Evolutionary conservation across 64 coral and sea anemone genomes (phyloP), one percentile per base, ranked within the genome.

Genomic region (Platygyra sinensis): DNA sequence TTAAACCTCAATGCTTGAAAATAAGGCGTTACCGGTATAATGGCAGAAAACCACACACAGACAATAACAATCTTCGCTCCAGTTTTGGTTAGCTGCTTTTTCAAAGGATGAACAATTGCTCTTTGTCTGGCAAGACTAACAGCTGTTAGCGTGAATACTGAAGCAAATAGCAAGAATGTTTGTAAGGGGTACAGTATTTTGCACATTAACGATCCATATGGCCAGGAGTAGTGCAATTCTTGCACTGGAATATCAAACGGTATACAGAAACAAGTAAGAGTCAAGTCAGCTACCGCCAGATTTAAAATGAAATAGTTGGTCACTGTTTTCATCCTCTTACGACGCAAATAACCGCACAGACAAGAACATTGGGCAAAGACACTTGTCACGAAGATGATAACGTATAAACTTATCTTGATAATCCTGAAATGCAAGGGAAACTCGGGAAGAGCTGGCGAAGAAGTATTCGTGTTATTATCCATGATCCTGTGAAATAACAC

Each of bases 41-140:
- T 16, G 28, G 84, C 42, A 54, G 73, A 87, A 3, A 87, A 28
- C 84, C 84, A 87, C 27, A 87, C 29, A 64, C 31, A 65, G 51
- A 73, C 8, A 3, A 87, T 65, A 20, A 87, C 74, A 50, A 72
- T 72, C 18, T 64, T 60, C 19, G 63, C 84, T 13, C 72, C 64
- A 51, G 19, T n/a, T 28, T 17, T 51, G 2, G 67, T 72, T 7
- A 87, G 22, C 42, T 87, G 84, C 18, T 50, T 33, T 42, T 87
- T 87, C 39, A 87, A 11, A 17, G 84, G 84, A 87, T 87, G 51
- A 11, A 87, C 72, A 46, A 87, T 73, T 15, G 84, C 84, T 30
- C 84, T 65, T 27, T 87, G 51, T 38, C 84, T 30, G 8, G 72
- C 67, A 12, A 87, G 10, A 24, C 84, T 87, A 10, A 87, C 84